Conservation (phyloP, 2,888 invertebrate species). For the Ypsolopha sequella region DNA sequence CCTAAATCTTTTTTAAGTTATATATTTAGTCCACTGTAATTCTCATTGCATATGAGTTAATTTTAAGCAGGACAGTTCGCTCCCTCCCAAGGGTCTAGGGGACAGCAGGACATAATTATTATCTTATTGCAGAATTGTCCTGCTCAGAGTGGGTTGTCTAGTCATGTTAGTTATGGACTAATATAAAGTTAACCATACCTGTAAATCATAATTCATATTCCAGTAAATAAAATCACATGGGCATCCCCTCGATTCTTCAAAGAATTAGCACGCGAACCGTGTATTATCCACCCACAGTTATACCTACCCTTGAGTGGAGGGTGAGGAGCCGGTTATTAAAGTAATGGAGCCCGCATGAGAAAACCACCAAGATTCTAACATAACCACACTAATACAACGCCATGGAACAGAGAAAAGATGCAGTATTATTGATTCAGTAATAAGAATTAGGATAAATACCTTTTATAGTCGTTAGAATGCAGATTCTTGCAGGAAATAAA, state of each 20-base stretch:
- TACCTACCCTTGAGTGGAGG: not conserved
- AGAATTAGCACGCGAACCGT: not conserved
- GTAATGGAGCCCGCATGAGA: not conserved
- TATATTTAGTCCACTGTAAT: too few species aligned
- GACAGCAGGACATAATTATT: too few species aligned
- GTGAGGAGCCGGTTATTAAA: not conserved
- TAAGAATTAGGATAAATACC: slow-evolving; percentile 24
- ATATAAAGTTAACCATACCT: too few species aligned
- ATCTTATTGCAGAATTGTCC: too few species aligned
- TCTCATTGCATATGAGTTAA: too few species aligned
- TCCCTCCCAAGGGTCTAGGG: too few species aligned
- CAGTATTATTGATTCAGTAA: not conserved
- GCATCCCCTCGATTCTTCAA: not conserved
- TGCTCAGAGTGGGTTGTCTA: too few species aligned
- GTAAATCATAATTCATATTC: not conserved
- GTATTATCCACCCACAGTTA: not conserved
- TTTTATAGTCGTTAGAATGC: slow-evolving; percentile 22
- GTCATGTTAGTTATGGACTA: too few species aligned
- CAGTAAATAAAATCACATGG: not conserved
- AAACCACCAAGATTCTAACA: not conserved
- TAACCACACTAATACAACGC: not conserved
- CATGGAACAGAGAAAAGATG: not conserved
- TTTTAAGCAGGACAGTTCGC: too few species aligned
- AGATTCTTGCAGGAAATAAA: slow-evolving; percentile 10
- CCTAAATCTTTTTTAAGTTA: too few species aligned